Evolutionary conservation across 2,888 invertebrate species (phyloP).

Genomic region (Diploptera punctata): DNA sequence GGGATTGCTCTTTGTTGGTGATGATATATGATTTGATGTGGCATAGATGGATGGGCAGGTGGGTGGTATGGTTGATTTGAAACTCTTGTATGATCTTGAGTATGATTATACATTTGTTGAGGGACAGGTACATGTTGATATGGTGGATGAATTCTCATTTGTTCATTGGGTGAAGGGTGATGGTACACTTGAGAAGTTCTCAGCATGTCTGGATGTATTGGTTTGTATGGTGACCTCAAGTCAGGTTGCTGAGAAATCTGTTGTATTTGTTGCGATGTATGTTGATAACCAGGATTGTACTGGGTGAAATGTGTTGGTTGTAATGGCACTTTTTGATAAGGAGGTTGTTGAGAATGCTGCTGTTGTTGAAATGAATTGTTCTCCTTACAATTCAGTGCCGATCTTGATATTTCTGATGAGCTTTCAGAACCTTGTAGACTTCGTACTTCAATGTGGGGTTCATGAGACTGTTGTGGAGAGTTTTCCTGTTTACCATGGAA

Average conservation of each 20-base stretch:
- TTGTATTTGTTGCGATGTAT: not conserved
- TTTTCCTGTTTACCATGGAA: constrained; percentile 66
- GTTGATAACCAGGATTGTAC: constrained; percentile 45
- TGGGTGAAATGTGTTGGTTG: constrained; percentile 49
- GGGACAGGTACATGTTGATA: constrained; percentile 22
- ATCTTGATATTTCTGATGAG: constrained; percentile 55
- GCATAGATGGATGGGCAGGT: not conserved
- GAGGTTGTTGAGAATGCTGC: constrained; percentile 46
- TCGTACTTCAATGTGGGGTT: constrained; percentile 54
- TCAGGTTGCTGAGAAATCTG: not conserved
- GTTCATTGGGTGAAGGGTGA: not conserved
- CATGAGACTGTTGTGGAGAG: constrained; percentile 2
- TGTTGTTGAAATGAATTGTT: constrained; percentile 57
- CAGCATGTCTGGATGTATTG: constrained; percentile 16
- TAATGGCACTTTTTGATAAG: constrained; percentile 25
- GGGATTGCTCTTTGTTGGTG: constrained; percentile 29
- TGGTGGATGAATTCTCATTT: constrained; percentile 3
- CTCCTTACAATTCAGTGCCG: constrained; percentile 50
- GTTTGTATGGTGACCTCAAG: constrained; percentile 17
- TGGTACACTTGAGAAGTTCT: not conserved
- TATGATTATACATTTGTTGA: constrained; percentile 1
- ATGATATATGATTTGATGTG: constrained; percentile 12
- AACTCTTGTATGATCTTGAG: not conserved
- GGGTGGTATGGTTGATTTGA: not conserved
- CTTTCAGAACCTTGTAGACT: constrained; percentile 54